Base-by-base conservation (phyloP, 2,113 vertebrate species). In the Tragelaphus buxtoni region DNA sequence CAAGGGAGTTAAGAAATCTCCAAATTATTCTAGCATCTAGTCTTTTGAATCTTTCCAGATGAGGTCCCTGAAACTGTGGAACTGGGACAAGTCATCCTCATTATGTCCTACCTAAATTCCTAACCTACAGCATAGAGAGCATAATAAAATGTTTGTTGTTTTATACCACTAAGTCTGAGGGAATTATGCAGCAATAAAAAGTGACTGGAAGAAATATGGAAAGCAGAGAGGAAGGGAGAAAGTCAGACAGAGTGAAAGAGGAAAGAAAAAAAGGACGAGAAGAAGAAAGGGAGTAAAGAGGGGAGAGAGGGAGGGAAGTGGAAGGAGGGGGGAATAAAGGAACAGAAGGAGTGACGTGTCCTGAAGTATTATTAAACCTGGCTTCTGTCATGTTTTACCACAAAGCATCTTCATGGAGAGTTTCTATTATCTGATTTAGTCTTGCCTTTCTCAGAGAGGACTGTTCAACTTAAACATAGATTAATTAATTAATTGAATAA, bases 361-460 rank as follows among this genome's bases (percentile, higher is more conserved):
- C 16, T 39, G 47, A 63, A 45, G 16, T 26, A n/a, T 60, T 47
- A n/a, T 17, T 35, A 45, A 56, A n/a, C 24, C 11, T 53, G n/a
- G 55, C 7, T 28, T 79, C 61, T 53, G 39, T 79, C 9, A 39
- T 13, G 7, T 72, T 90, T 49, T 47, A 17, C 11, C 53, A 47
- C 1, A 56, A 55, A 82, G 42, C 4, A 53, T 58, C 81, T n/a
- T 42, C 12, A 60, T 17, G 1, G 20, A 11, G 63, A 86, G 61
- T 90, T 79, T 94, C 47, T 35, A 11, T 91, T 32, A 45, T 9
- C 16, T 81, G 79, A 61, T 35, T 69, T 69, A 90, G 28, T n/a
- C 14, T 94, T 86, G 18, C 11, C 20, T 90, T 79, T 69, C 17
- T 90, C 76, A n/a, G 32, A 90, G 51, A 56, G 4, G 42, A 63